Percentiles rank a stretch among this genome's conserved stretches.
Evolutionary conservation across 2,888 invertebrate genomes (phyloP).

Genomic region (Papilio protenor): DNA sequence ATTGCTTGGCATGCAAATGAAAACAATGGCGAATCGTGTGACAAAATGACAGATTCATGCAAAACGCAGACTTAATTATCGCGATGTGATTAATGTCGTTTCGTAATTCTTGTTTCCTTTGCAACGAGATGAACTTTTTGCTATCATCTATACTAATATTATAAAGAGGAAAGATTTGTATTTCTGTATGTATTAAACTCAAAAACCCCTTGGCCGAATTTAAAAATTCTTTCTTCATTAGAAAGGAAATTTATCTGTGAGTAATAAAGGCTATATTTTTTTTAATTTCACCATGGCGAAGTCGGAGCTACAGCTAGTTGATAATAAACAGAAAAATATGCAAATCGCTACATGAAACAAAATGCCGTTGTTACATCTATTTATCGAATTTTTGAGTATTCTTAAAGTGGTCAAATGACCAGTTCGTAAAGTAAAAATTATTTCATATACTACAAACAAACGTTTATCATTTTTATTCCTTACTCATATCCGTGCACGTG

Average conservation of each 20-base stretch:
- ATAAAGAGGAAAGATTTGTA: no score
- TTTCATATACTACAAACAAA: not conserved
- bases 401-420: not conserved
- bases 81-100: constrained; percentile 33
- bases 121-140: not conserved
- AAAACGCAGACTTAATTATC: constrained; percentile 37
- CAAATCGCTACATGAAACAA: not conserved
- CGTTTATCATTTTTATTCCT: constrained; percentile 8
- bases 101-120: constrained; percentile 24
- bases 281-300: no score
- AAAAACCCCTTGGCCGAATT: no score
- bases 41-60: constrained; percentile 58
- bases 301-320: no score
- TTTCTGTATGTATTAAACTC: no score
- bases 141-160: no score
- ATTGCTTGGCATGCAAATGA: constrained; percentile 69
- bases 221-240: no score
- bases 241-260: no score
- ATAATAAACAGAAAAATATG: not conserved
- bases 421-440: not conserved
- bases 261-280: no score
- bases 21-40: constrained; percentile 69
- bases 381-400: not conserved
- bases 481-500: constrained; percentile 24
- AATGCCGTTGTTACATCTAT: not conserved